phyloP scores from a whole-genome alignment of 2,113 vertebrate genomes.

The Leptobrachium leishanense region DNA sequence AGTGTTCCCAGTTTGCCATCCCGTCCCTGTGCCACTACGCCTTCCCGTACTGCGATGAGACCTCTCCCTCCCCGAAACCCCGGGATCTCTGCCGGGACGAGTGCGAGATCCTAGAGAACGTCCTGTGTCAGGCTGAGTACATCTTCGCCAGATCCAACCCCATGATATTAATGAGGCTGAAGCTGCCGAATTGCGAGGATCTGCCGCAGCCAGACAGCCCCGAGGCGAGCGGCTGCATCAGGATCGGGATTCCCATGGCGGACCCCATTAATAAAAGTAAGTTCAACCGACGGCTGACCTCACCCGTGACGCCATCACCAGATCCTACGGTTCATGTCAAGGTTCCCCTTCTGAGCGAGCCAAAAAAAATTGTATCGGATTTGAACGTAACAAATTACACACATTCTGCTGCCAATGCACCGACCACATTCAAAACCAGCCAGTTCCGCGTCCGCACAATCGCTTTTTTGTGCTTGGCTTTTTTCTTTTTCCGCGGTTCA shows the following conservation, averaged over 20 bases:
- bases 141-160: conserved; percentile 96
- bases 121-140: conserved; percentile 96
- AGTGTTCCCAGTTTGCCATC: conserved; percentile 96
- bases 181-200: conserved; percentile 96
- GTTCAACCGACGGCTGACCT: conserved; percentile 19
- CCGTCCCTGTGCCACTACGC: conserved; percentile 96
- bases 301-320: background rate
- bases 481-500: background rate
- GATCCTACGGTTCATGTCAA: background rate
- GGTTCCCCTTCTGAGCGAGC: background rate
- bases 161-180: conserved; percentile 92
- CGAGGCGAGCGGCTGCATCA: conserved; percentile 86
- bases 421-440: rapidly evolving
- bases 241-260: conserved; percentile 94
- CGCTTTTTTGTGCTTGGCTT: background rate
- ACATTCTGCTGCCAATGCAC: rapidly evolving
- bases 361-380: background rate
- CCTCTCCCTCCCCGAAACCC: conserved; percentile 79
- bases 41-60: conserved; percentile 93
- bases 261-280: conserved; percentile 97
- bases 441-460: background rate
- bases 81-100: conserved; percentile 94
- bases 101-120: conserved; percentile 96
- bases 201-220: conserved; percentile 87
- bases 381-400: background rate